Evolutionary conservation across 2,888 invertebrate species (phyloP).

Genomic region (Melinopterus prodromus): DNA sequence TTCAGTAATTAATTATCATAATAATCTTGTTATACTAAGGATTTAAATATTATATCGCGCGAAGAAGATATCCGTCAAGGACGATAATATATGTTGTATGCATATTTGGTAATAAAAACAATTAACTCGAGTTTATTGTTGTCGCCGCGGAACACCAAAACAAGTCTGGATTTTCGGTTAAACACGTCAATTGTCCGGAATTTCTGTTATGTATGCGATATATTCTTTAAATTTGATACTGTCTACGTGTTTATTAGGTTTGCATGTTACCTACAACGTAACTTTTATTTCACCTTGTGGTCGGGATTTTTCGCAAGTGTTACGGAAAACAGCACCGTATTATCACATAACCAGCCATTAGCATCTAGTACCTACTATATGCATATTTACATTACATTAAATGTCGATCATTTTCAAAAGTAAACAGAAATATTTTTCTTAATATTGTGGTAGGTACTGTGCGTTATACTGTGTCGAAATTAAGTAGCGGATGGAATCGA

Average conservation of each 20-base stretch:
- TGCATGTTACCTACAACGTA: background rate
- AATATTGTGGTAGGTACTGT: too few relatives aligned
- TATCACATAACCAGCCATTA: background rate
- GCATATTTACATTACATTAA: background rate
- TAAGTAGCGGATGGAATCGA: too few relatives aligned
- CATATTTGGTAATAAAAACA: background rate
- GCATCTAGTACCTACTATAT: background rate
- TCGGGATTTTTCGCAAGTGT: background rate
- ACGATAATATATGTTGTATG: background rate
- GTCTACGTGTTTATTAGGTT: background rate
- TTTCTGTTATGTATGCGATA: background rate
- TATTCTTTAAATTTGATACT: background rate
- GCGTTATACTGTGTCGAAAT: too few relatives aligned
- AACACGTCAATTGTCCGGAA: background rate
- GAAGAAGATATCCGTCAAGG: background rate
- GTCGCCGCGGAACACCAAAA: background rate
- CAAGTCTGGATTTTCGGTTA: background rate
- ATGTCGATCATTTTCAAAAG: background rate
- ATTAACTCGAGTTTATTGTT: background rate
- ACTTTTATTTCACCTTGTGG: conserved; percentile 4
- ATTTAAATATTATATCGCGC: background rate
- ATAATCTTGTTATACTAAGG: background rate
- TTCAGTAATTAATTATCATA: background rate
- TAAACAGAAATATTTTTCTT: background rate
- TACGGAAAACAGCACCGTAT: background rate